Percentiles rank a stretch among this genome's conserved stretches.
phyloP scores from a whole-genome alignment of 2,797 vertebrate genomes.

The Orientallactaga sibirica region DNA sequence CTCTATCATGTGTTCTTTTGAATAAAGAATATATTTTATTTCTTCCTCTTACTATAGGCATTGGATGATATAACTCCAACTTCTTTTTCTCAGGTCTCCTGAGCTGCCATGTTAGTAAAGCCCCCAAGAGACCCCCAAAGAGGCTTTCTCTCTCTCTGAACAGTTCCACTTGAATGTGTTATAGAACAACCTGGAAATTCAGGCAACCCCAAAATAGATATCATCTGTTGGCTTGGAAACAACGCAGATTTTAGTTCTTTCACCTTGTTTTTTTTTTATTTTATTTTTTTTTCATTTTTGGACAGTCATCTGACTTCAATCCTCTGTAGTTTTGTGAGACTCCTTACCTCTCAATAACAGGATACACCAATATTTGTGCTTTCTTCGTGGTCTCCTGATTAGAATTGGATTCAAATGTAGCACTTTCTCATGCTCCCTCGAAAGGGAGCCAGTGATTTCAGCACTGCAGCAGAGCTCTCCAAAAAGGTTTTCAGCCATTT shows the following conservation, averaged over 20 bases:
- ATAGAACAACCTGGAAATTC: neutral
- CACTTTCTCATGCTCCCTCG: neutral
- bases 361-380: neutral
- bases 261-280: neutral
- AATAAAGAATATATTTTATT: neutral
- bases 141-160: neutral
- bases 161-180: neutral
- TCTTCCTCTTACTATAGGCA: neutral
- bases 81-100: neutral
- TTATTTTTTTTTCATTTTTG: slow-evolving; percentile 32
- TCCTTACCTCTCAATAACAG: neutral
- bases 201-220: neutral
- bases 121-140: neutral
- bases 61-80: neutral
- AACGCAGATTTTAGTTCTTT: neutral
- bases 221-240: slow-evolving; percentile 22
- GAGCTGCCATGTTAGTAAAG: neutral
- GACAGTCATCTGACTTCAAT: neutral
- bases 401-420: neutral
- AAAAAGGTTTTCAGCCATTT: slow-evolving; percentile 37
- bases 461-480: neutral
- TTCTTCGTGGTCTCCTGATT: neutral
- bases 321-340: neutral
- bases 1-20: neutral
- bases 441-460: neutral